Percentiles rank a stretch among this genome's conserved stretches.
Conservation (phyloP, 2,113 vertebrate genomes). For the Anthoscopus minutus region DNA sequence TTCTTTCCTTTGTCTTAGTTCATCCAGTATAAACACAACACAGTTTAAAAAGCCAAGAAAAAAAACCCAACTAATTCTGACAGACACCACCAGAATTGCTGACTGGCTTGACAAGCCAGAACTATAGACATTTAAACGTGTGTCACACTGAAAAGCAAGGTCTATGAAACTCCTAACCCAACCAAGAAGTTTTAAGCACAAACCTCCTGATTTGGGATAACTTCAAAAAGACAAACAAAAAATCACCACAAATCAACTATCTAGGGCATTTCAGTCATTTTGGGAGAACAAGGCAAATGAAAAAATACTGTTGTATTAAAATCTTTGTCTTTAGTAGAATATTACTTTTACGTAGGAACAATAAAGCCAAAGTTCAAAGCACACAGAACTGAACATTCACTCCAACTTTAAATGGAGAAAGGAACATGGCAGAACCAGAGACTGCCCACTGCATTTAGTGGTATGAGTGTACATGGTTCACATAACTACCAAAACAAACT, state of each 20-base stretch:
- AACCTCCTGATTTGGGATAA: not conserved
- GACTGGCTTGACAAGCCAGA: not conserved
- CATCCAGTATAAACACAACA: not conserved
- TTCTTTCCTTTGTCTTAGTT: not conserved
- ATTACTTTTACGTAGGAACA: not conserved
- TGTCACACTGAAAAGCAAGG: not conserved
- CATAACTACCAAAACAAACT: not conserved
- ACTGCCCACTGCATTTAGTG: not conserved
- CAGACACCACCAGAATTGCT: not conserved
- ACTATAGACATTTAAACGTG: fast-evolving
- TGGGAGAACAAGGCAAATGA: not conserved
- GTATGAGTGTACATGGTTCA: not conserved
- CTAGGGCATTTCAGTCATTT: not conserved
- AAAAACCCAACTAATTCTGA: not conserved
- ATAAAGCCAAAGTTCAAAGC: not conserved
- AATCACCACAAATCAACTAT: not conserved
- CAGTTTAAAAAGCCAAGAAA: not conserved
- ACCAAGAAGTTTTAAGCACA: not conserved
- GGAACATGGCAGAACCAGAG: fast-evolving
- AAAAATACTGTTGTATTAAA: not conserved
- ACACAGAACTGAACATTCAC: fast-evolving
- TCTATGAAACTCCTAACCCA: not conserved
- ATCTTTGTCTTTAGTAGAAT: not conserved
- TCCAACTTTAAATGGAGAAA: not conserved
- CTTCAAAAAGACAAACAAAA: not conserved